phyloP scores from a whole-genome alignment of 2,797 vertebrate genomes.

The Vespertilio murinus region DNA sequence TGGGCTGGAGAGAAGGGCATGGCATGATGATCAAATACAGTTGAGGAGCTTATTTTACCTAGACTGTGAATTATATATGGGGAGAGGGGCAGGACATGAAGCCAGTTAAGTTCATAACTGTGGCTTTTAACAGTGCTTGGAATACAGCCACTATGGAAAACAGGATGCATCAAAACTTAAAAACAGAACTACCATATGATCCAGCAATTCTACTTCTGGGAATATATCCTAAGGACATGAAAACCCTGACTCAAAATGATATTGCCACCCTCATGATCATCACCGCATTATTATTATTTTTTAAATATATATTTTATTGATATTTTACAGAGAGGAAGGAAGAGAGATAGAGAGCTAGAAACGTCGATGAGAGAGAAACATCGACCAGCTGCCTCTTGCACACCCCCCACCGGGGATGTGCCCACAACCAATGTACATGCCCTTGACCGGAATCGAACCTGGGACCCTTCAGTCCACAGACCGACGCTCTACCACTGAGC shows the following conservation, averaged over 20 bases:
- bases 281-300: not conserved
- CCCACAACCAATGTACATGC: too few relatives aligned
- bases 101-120: not conserved
- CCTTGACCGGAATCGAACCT: too few relatives aligned
- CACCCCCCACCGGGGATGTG: too few relatives aligned
- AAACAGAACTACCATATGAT: not conserved
- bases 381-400: too few relatives aligned
- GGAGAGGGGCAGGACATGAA: not conserved
- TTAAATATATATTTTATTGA: too few relatives aligned
- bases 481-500: too few relatives aligned
- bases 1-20: not conserved
- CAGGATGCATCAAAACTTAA: not conserved
- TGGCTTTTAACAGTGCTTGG: not conserved
- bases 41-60: not conserved
- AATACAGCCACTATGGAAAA: not conserved
- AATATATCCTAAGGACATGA: not conserved
- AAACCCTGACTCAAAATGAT: not conserved
- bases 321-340: too few relatives aligned
- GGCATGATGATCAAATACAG: not conserved
- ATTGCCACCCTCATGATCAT: not conserved
- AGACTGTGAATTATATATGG: not conserved
- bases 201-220: not conserved
- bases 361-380: too few relatives aligned
- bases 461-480: too few relatives aligned
- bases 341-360: too few relatives aligned